A percentile compares a stretch with the other conserved stretches of the same genome.
phyloP scores from a whole-genome alignment of 2,888 invertebrate genomes.

The Elmis aenea region DNA sequence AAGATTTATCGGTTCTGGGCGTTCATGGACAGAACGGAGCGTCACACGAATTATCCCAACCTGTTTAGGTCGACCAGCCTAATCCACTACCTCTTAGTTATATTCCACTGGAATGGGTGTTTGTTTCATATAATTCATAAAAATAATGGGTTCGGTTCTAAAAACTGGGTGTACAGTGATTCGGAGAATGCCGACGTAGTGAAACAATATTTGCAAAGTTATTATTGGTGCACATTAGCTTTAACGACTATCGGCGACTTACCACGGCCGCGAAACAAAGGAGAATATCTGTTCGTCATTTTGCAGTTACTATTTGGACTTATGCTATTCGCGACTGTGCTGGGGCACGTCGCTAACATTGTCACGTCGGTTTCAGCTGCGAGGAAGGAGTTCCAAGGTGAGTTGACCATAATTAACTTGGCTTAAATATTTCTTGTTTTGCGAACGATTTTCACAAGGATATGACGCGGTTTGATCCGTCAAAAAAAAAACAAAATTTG shows the following conservation, averaged over 20 bases:
- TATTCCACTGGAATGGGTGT: conserved; percentile 99
- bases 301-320: conserved; percentile 90
- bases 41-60: conserved; percentile 98
- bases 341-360: conserved; percentile 97
- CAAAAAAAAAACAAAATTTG: too few species aligned
- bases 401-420: conserved; percentile 41
- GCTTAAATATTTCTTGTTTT: too few species aligned
- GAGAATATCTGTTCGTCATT: conserved; percentile 94
- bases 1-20: conserved; percentile 98
- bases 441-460: too few species aligned
- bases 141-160: conserved; percentile 90
- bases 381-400: conserved; percentile 97
- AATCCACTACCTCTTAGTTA: conserved; percentile 94
- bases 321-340: conserved; percentile 90
- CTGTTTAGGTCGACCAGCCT: conserved; percentile 85
- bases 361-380: conserved; percentile 96
- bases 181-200: conserved; percentile 83
- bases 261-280: conserved; percentile 86
- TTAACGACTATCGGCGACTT: conserved; percentile 93
- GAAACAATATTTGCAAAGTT: conserved; percentile 94
- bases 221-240: conserved; percentile 97
- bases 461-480: too few species aligned
- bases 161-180: conserved; percentile 85
- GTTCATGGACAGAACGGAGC: conserved; percentile 96
- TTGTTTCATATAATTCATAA: conserved; percentile 95